phyloP scores from a whole-genome alignment of 2,113 vertebrate genomes.

The Casuarius casuarius region DNA sequence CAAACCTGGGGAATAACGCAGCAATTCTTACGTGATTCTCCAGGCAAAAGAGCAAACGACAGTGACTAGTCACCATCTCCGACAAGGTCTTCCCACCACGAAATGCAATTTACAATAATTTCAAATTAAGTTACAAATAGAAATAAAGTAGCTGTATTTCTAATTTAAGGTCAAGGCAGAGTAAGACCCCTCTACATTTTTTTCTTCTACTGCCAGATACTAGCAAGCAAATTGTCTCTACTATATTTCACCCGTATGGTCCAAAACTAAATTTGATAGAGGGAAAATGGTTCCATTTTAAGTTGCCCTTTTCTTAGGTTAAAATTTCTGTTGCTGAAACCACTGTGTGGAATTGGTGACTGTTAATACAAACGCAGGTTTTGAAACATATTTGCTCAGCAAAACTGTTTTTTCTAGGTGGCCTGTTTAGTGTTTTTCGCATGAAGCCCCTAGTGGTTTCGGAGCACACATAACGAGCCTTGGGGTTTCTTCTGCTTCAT shows the following conservation, averaged over 20 bases:
- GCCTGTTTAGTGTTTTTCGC: slow-evolving; percentile 36
- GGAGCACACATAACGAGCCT: background rate
- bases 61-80: background rate
- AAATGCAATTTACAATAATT: background rate
- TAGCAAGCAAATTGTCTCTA: background rate
- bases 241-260: background rate
- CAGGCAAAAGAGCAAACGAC: background rate
- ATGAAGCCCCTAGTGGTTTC: slow-evolving; percentile 1
- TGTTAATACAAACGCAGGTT: background rate
- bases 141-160: background rate
- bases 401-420: slow-evolving; percentile 24
- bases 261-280: background rate
- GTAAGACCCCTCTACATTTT: background rate
- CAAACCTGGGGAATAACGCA: background rate
- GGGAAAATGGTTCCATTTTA: background rate
- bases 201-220: background rate
- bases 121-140: background rate
- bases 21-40: background rate
- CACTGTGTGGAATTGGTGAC: slow-evolving; percentile 53
- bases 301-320: background rate
- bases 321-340: background rate
- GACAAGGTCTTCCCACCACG: too few species aligned
- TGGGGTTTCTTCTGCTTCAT: background rate
- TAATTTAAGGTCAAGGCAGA: background rate
- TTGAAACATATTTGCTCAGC: slow-evolving; percentile 52